Base-by-base conservation (phyloP, 2,113 vertebrate genomes). In the Tragelaphus strepsiceros region DNA sequence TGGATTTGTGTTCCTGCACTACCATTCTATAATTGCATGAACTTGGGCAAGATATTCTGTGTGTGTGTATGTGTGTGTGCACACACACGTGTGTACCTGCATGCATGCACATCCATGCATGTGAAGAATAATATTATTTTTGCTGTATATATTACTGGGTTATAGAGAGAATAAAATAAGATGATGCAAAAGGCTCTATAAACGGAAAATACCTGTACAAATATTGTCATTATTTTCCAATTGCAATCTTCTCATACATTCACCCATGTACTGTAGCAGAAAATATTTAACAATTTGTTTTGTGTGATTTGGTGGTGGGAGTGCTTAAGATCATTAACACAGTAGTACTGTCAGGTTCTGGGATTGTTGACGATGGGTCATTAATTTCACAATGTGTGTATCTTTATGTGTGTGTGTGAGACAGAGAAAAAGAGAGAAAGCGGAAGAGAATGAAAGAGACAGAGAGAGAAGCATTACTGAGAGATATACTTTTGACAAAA, bases 1-100 rank as follows among this genome's bases (percentile, higher is more conserved):
- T 14, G 61, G 2, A 82, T 14, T 61, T 77, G 39, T 91, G 2
- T 87, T 21, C 56, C 46, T 80, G 22, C 32, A 94, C 9, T 51
- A 16, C 14, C 43, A 39, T 82, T 80, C 28, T 10, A 2, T 78
- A 49, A 49, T 2, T 95, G 24, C 59, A 59, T 80, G n/a, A 35
- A 78, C 14, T 49, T 49, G 56, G 59, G 59, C 28, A 78, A 88
- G 30, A 35, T 21, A 30, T 56, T 15, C 16, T 78, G 26, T 35
- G 43, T 77, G 26, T 67, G 15, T 58, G 30, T 77, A 7, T 39
- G 15, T 71, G 54, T 8, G 0, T 56, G 54, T 54, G 21, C 22
- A 8, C 13, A 7, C 0, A 4, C 14, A 49, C 7, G 2, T 22
- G 1, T 13, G 9, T 8, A 11, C 26, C 51, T 12, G 22, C 0